These are phyloP conservation scores for Hedya salicella DNA, from an alignment of 2,888 invertebrate species.

Conservation along the genomic window DNA sequence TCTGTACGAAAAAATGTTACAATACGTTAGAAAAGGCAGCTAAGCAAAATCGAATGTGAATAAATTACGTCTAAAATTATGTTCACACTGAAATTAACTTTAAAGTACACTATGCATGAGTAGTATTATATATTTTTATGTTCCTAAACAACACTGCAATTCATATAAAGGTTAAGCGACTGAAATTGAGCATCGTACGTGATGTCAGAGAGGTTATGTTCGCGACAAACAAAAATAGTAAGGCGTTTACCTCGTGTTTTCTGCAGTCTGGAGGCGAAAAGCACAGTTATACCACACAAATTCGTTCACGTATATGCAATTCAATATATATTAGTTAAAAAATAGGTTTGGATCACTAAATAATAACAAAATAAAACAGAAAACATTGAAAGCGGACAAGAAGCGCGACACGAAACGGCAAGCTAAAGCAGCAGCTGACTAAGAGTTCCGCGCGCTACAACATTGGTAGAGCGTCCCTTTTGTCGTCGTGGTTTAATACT, in stretches of 20 bases:
- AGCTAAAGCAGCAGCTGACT: conserved; percentile 89
- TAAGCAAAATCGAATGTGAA: conserved; percentile 12
- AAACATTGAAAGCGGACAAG: conserved; percentile 86
- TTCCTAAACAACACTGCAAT: conserved; percentile 28
- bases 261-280: conserved; percentile 69
- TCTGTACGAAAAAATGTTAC: not conserved
- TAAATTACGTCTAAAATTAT: not conserved
- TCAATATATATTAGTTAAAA: conserved; percentile 76
- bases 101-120: not conserved
- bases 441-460: conserved; percentile 66
- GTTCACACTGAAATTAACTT: not conserved
- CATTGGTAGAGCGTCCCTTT: conserved; percentile 65
- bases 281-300: conserved; percentile 77
- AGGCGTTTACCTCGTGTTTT: conserved; percentile 83
- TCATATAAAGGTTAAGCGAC: conserved; percentile 55
- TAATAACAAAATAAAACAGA: conserved; percentile 85
- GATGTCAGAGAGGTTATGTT: conserved; percentile 82
- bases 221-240: conserved; percentile 83
- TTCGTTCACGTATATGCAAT: conserved; percentile 73
- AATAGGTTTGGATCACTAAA: conserved; percentile 82
- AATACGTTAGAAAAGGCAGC: conserved; percentile 11
- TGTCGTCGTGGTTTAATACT: conserved; percentile 23
- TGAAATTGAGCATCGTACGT: conserved; percentile 72
- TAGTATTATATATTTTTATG: conserved; percentile 2
- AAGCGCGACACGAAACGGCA: conserved; percentile 87